Evolutionary conservation across 2,113 vertebrate genomes (phyloP).

Genomic region (Sander vitreus): DNA sequence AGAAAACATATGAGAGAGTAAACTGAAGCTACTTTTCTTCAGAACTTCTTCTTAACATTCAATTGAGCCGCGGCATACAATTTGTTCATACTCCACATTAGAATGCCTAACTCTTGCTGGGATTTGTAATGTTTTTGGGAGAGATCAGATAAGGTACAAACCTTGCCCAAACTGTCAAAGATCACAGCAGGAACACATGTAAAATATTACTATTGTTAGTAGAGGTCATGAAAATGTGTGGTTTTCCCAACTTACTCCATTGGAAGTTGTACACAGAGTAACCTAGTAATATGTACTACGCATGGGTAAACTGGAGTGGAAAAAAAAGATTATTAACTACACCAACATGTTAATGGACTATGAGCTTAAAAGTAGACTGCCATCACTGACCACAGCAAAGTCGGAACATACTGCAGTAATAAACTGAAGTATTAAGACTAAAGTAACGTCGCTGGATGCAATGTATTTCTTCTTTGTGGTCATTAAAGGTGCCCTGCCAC

Average conservation of each 20-base stretch:
- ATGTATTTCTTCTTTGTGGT: background rate
- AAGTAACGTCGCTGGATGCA: background rate
- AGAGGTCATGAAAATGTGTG: slow-evolving; percentile 42
- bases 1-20: background rate
- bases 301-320: slow-evolving; percentile 25
- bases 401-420: background rate
- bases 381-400: slow-evolving; percentile 71
- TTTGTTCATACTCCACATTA: background rate
- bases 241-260: slow-evolving; percentile 40
- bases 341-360: slow-evolving; percentile 43
- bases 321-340: slow-evolving; percentile 29
- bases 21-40: background rate
- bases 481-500: background rate
- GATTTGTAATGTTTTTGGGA: background rate
- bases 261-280: slow-evolving; percentile 6
- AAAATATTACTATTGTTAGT: slow-evolving; percentile 42
- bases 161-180: slow-evolving; percentile 7
- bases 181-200: slow-evolving; percentile 30
- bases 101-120: background rate
- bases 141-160: background rate
- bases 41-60: background rate
- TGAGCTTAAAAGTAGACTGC: slow-evolving; percentile 53
- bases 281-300: background rate
- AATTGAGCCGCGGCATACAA: background rate
- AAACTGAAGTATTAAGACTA: background rate